Percentiles rank a stretch among this genome's conserved stretches.
phyloP scores from a whole-genome alignment of 2,888 invertebrate species.

The Thecophora atra region DNA sequence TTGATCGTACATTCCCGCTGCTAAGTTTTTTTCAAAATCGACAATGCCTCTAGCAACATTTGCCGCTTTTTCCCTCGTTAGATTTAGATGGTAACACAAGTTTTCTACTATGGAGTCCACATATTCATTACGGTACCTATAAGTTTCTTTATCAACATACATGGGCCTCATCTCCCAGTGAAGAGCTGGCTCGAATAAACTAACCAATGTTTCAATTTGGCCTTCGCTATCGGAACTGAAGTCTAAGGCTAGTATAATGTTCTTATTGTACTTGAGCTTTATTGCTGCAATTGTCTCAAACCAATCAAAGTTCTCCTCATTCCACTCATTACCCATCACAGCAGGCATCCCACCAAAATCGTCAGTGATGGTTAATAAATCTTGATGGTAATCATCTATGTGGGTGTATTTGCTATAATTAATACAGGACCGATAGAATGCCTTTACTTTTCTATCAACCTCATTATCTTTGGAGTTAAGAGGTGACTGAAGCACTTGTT shows the following conservation, averaged over 20 bases:
- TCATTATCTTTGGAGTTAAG: constrained; percentile 43
- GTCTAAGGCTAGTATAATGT: constrained; percentile 46
- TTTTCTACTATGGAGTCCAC: constrained; percentile 30
- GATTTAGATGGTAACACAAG: constrained; percentile 41
- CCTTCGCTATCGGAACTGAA: constrained; percentile 45
- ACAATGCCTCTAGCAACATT: constrained; percentile 52
- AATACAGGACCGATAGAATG: constrained; percentile 58
- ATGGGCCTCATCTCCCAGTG: constrained; percentile 45
- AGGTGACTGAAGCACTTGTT: constrained; percentile 43
- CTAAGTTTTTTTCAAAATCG: constrained; percentile 56
- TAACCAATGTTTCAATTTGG: constrained; percentile 40
- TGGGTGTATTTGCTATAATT: not conserved
- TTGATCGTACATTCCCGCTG: constrained; percentile 50
- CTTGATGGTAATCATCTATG: not conserved
- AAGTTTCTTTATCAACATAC: constrained; percentile 45
- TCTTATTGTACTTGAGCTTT: constrained; percentile 44
- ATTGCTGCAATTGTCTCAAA: constrained; percentile 48
- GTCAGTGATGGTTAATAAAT: constrained; percentile 43
- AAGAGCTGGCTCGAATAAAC: constrained; percentile 48
- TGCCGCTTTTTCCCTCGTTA: constrained; percentile 44
- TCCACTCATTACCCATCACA: constrained; percentile 50
- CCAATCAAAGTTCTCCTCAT: constrained; percentile 53
- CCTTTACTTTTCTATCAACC: constrained; percentile 55
- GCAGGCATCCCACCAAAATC: constrained; percentile 56
- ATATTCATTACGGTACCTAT: constrained; percentile 31